Evolutionary conservation across 2,888 invertebrate genomes (phyloP).

Genomic region (Mycogona germanica): DNA sequence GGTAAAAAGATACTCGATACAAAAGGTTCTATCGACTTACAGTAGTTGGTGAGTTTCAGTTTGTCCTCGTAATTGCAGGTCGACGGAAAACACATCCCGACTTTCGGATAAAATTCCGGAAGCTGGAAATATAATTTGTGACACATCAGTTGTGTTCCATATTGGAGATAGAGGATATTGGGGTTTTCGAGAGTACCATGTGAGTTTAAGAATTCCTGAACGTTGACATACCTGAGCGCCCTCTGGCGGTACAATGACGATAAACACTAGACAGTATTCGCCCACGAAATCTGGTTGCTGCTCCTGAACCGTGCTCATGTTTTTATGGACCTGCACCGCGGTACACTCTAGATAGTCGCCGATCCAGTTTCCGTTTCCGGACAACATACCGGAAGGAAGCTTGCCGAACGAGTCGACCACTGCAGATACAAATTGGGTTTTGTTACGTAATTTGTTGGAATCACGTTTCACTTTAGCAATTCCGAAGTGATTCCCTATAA

Average conservation of each 20-base stretch:
- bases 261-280: not conserved
- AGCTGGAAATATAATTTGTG: not conserved
- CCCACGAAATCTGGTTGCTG: not conserved
- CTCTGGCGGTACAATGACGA: not conserved
- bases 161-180: too few relatives aligned
- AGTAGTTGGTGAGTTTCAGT: not conserved
- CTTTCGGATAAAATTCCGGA: not conserved
- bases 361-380: not conserved
- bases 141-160: not conserved
- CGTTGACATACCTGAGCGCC: not conserved
- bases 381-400: not conserved
- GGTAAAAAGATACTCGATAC: too few relatives aligned
- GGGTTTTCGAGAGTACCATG: not conserved
- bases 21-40: too few relatives aligned
- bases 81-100: not conserved
- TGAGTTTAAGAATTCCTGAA: not conserved
- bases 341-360: not conserved
- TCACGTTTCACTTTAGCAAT: too few relatives aligned
- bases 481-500: too few relatives aligned
- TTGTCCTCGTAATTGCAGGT: not conserved
- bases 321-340: not conserved
- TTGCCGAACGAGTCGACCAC: not conserved
- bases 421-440: too few relatives aligned
- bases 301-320: not conserved
- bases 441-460: too few relatives aligned